Evolutionary conservation across 2,797 vertebrate genomes (phyloP), one percentile per base, ranked within the genome.

Genomic region (Saxicola maurus): DNA sequence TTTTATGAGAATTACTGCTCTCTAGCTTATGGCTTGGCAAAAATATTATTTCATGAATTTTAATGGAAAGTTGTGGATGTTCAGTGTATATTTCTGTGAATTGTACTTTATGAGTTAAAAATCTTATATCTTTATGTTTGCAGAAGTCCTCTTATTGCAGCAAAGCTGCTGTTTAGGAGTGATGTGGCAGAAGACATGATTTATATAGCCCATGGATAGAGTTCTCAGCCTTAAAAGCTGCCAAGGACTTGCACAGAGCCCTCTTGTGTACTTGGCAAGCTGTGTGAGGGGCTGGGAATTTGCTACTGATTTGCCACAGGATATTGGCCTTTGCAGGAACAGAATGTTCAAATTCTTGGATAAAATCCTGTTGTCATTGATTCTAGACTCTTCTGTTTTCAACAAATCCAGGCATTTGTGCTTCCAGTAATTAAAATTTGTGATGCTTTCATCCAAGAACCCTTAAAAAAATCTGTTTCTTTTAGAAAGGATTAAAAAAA

Each of bases 21-120:
- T 81, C 55, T 60, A 33, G 37, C 16, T 66, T 89, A 60, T 33
- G 40, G 76, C 56, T 91, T 89, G 48, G 51, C 42, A 84, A 88
- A 93, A 95, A 89, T 75, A 82, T n/a, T 68, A 65, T 87, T 75
- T 72, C 45, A 81, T 93, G 25, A 89, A 90, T 83, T 90, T 91
- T 86, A 86, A 86, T 56, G 52, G 38, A 69, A 89, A 69, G 13
- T 66, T 68, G 16, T 73, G 33, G 27, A 30, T 49, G 15, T 75
- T 92, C 45, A 73, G 23, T 52, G 7, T 64, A 18, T 59, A 16
- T 68, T 89, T 90, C 33, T 81, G 16, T 72, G 73, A 65, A 87
- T 91, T 92, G 79, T 85, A 90, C 62, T 78, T 62, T 83, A 40
- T 90, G 45, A 20, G 56, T 78, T 87, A 87, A 89, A 89, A 30